Base-by-base conservation (phyloP, 2,113 vertebrate species). In the Seriola rivoliana region DNA sequence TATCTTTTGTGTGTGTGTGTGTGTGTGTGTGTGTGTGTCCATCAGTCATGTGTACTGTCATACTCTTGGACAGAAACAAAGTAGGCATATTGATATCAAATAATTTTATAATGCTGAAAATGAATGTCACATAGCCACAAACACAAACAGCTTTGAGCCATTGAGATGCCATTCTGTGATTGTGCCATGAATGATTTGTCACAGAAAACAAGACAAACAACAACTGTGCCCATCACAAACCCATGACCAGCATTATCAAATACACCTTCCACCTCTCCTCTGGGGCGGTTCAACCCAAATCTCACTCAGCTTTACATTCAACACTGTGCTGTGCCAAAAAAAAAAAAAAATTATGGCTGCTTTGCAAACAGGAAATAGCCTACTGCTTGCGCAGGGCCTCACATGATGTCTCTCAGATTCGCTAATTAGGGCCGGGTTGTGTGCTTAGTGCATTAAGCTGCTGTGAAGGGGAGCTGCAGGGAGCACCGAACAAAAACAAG, bases 101-200 rank as follows among this genome's bases (percentile, higher is more conserved):
- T 77, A 4, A 64, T 75, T 90, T 87, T 88, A 80, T 91, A 75
- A 86, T 68, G 80, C 70, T 82, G 78, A 85, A 84, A 89, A 91
- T 85, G 38, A 80, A 91, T 64, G 85, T 87, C 87, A 89, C 85
- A 85, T 73, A 85, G 85, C 78, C 87, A 91, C 92, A 85, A 78
- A 90, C 84, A 91, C 89, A 86, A 85, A 87, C 84, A 85, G 87
- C 89, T 89, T 81, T 52, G 46, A 90, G 86, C 81, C 63, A 59
- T 5, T 63, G 57, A 89, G 88, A 90, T 77, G 74, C 82, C 84
- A 72, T 88, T 86, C 21, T 89, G 85, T 89, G 84, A 89, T 78
- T 92, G 89, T 92, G 92, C 90, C 84, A 81, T 82, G 72, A 90
- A 91, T 72, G 77, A 87, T 89, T 88, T 84, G 81, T 92, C 88